Evolutionary conservation across 1,140 invertebrate genomes (phyloP).

Genomic region (Orchesella cincta): DNA sequence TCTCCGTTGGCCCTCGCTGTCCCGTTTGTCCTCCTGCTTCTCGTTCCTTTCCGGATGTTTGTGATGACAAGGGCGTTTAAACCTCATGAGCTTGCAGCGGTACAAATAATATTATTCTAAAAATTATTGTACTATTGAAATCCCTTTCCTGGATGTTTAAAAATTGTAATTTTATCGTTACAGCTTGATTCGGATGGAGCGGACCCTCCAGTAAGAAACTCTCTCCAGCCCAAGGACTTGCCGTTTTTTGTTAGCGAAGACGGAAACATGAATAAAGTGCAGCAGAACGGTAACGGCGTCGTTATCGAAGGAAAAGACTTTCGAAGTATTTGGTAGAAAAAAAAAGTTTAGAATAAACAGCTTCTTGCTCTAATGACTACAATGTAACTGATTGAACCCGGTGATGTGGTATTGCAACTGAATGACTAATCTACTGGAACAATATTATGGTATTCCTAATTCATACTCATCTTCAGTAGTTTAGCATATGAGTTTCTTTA

Average conservation of each 20-base stretch:
- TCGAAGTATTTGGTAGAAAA: conserved; percentile 23
- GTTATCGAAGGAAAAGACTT: not conserved
- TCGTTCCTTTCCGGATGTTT: conserved; percentile 80
- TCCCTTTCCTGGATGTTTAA: not conserved
- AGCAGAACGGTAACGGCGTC: not conserved
- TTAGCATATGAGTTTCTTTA: too few species aligned
- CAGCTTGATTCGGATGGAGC: conserved; percentile 1
- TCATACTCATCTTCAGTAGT: too few species aligned
- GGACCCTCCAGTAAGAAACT: not conserved
- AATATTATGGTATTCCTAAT: too few species aligned
- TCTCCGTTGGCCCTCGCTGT: conserved; percentile 82
- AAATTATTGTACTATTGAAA: not conserved
- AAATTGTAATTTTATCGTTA: not conserved
- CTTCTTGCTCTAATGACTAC: too few species aligned
- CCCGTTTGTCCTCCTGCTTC: conserved; percentile 87
- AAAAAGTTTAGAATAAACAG: too few species aligned
- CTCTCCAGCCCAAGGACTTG: not conserved
- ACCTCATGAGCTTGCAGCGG: conserved; percentile 75
- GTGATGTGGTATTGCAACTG: too few species aligned
- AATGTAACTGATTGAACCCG: too few species aligned
- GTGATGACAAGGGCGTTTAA: conserved; percentile 72
- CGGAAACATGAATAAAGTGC: conserved; percentile 1
- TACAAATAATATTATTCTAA: conserved; percentile 59
- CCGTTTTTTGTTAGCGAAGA: not conserved
- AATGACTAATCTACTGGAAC: too few species aligned